These are phyloP conservation scores for Crematogaster levior DNA, from an alignment of 2,888 invertebrate genomes.

Conservation along the genomic window DNA sequence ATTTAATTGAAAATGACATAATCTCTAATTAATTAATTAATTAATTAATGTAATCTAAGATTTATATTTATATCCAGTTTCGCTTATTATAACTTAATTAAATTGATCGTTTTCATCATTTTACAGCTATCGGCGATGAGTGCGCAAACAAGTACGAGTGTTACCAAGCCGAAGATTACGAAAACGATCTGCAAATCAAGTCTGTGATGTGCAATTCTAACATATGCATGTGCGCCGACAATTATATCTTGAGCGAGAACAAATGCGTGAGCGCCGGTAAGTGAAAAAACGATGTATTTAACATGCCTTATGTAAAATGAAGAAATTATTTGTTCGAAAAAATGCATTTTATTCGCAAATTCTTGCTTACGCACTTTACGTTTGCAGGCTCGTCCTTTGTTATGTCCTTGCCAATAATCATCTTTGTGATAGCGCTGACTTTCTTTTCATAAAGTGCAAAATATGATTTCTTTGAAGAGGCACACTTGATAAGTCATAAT, in stretches of 20 bases:
- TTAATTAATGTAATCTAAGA: too few relatives aligned
- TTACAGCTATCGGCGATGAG: conserved; percentile 67
- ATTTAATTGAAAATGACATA: too few relatives aligned
- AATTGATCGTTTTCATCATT: not conserved
- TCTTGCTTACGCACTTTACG: not conserved
- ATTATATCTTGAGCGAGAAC: conserved; percentile 50
- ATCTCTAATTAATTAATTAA: too few relatives aligned
- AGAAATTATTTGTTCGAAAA: not conserved
- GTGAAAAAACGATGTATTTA: not conserved
- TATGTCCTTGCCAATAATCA: not conserved
- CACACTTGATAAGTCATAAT: not conserved
- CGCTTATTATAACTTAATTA: too few relatives aligned
- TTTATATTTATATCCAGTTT: too few relatives aligned
- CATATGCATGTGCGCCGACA: conserved; percentile 69
- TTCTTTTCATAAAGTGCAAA: not conserved
- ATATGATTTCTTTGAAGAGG: not conserved
- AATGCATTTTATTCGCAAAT: not conserved
- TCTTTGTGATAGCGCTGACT: not conserved
- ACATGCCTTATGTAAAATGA: not conserved
- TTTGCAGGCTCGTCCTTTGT: conserved; percentile 9
- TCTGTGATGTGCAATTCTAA: conserved; percentile 63
- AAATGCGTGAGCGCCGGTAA: conserved; percentile 69
- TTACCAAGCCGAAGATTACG: conserved; percentile 61
- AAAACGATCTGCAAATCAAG: not conserved
- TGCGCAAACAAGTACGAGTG: conserved; percentile 73